These are phyloP conservation scores for Pomacea canaliculata DNA, from an alignment of 2,888 invertebrate genomes.

Conservation along the genomic window DNA sequence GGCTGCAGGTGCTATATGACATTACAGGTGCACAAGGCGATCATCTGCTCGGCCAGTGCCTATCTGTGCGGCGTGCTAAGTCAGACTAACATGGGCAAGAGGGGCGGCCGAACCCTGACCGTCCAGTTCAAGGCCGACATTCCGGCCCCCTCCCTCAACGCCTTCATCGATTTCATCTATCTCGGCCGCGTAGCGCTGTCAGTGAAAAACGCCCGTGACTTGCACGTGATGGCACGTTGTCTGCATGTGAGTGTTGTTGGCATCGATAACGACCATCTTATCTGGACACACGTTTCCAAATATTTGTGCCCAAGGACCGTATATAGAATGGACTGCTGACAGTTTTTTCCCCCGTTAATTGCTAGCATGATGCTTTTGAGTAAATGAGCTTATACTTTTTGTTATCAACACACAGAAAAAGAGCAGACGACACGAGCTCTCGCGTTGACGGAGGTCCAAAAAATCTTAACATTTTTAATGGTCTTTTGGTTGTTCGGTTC, in stretches of 20 bases:
- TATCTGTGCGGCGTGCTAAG: slow-evolving; percentile 30
- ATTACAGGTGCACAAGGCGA: slow-evolving; percentile 33
- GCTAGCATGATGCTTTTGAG: too few species aligned
- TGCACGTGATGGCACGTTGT: slow-evolving; percentile 33
- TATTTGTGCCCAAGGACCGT: too few species aligned
- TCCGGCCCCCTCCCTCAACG: slow-evolving; percentile 29
- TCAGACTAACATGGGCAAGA: slow-evolving; percentile 29
- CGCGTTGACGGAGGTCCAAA: too few species aligned
- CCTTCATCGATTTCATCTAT: slow-evolving; percentile 34
- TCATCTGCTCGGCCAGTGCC: slow-evolving; percentile 35
- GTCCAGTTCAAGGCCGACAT: slow-evolving; percentile 32
- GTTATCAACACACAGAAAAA: too few species aligned
- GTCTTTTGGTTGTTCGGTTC: too few species aligned
- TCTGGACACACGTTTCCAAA: too few species aligned
- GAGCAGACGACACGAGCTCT: too few species aligned
- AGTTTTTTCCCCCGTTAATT: too few species aligned
- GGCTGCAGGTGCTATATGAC: background rate
- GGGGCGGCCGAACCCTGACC: slow-evolving; percentile 16
- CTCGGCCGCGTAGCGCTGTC: slow-evolving; percentile 29
- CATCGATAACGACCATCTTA: background rate
- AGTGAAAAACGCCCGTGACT: slow-evolving; percentile 27
- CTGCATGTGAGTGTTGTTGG: slow-evolving; percentile 21
- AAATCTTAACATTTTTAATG: too few species aligned
- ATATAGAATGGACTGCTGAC: too few species aligned
- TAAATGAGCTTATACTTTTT: too few species aligned